Evolutionary conservation across 2,113 vertebrate genomes (phyloP).

Genomic region (Machaerirhynchus nigripectus): DNA sequence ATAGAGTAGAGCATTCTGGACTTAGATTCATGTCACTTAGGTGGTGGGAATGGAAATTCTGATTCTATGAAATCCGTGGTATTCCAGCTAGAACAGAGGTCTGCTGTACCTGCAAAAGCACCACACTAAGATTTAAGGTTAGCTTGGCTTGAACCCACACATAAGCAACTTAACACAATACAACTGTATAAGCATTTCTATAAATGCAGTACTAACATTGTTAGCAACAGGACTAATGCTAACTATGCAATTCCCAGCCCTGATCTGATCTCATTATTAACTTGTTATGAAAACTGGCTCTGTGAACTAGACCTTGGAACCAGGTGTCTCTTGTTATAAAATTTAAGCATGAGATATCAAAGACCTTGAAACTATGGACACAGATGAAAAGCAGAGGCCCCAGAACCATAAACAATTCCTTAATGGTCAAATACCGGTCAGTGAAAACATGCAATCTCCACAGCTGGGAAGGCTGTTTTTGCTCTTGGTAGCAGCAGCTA

Average conservation of each 20-base stretch:
- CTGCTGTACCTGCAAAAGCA: neutral
- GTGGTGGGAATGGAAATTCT: neutral
- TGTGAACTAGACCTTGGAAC: neutral
- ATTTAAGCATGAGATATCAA: neutral
- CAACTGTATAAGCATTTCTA: neutral
- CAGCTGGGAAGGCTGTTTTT: neutral
- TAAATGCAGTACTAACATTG: neutral
- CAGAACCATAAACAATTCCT: neutral
- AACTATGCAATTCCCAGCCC: neutral
- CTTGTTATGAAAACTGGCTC: neutral
- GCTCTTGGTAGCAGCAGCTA: neutral
- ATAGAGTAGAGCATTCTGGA: neutral
- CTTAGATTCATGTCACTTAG: fast-evolving
- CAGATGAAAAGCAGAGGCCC: neutral
- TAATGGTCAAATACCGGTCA: neutral
- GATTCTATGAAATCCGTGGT: neutral
- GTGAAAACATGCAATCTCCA: neutral
- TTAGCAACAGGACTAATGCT: neutral
- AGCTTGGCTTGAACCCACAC: neutral
- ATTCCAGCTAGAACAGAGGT: neutral
- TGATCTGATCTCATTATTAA: neutral
- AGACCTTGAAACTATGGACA: neutral
- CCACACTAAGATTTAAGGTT: neutral
- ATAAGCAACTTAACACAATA: neutral
- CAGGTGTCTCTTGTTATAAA: neutral